phyloP scores from a whole-genome alignment of 2,113 vertebrate species.

The Noctilio leporinus region DNA sequence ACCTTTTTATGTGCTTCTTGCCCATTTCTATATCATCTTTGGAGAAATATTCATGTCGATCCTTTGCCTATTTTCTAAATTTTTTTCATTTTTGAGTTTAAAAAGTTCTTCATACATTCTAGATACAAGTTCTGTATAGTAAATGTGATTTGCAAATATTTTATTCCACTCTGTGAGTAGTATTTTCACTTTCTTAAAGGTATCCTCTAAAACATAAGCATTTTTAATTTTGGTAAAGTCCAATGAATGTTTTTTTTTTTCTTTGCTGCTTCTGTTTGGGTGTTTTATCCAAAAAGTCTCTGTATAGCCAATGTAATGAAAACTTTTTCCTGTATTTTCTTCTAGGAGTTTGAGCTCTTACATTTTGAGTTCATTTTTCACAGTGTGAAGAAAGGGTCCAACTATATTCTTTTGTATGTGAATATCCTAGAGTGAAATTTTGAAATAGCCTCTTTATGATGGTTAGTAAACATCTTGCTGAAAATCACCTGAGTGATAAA shows the following conservation, averaged over 20 bases:
- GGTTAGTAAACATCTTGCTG: neutral
- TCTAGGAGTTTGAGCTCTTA: conserved; percentile 5
- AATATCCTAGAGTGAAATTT: neutral
- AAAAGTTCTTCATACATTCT: neutral
- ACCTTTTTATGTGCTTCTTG: neutral
- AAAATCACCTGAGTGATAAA: neutral
- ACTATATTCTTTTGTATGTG: neutral
- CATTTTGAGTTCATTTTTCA: neutral
- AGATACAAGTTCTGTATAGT: neutral
- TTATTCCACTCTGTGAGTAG: neutral
- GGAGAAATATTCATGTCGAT: neutral
- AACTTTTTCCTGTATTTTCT: neutral
- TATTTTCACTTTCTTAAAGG: neutral
- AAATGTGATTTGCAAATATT: neutral
- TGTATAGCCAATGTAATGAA: neutral
- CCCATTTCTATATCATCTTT: neutral
- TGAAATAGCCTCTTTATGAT: neutral
- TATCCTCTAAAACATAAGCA: neutral
- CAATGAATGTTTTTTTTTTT: neutral
- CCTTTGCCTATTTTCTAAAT: neutral
- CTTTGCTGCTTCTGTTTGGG: neutral
- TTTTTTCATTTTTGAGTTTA: neutral
- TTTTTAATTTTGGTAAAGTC: neutral
- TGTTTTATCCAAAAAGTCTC: neutral
- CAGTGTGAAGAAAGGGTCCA: neutral